Percentiles rank a stretch among this genome's conserved stretches.
Conservation (phyloP, 2,113 vertebrate species). For the Lonchura striata region DNA sequence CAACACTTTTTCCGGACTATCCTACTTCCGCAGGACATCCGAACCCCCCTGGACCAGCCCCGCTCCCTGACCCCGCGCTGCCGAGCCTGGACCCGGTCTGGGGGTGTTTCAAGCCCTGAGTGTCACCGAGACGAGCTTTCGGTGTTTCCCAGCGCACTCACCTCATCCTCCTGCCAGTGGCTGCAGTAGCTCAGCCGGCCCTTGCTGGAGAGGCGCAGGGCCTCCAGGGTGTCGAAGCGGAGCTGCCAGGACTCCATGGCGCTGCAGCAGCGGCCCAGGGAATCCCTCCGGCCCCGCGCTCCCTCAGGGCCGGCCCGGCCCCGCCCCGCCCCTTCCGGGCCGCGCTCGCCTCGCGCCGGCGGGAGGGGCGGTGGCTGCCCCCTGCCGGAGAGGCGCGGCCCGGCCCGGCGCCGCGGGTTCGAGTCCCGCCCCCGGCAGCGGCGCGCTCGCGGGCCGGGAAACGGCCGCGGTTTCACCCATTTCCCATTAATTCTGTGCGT, state of each 20-base stretch:
- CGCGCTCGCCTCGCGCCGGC: rapidly evolving
- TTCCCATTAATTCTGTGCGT: not conserved
- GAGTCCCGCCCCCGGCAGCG: not conserved
- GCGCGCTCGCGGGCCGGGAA: rapidly evolving
- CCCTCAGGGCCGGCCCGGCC: not conserved
- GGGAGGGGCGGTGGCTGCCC: not conserved
- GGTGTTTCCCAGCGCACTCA: not conserved
- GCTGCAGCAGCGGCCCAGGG: rapidly evolving
- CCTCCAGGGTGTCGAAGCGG: slow-evolving; percentile 72
- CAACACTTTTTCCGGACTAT: not conserved
- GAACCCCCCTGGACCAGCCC: not conserved
- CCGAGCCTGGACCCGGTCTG: too few relatives aligned
- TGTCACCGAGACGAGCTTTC: not conserved
- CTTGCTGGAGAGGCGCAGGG: slow-evolving; percentile 72
- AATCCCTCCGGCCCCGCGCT: rapidly evolving
- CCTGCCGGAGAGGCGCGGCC: not conserved
- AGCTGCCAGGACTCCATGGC: slow-evolving; percentile 55
- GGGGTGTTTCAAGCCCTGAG: not conserved
- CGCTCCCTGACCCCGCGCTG: not conserved
- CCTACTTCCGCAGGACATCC: too few relatives aligned
- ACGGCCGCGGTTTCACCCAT: rapidly evolving
- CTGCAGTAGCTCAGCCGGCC: slow-evolving; percentile 71
- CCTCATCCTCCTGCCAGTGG: slow-evolving; percentile 65
- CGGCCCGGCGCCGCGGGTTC: rapidly evolving
- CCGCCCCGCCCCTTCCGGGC: not conserved